Conservation (phyloP, 2,888 invertebrate genomes). For the Neria commutata region DNA sequence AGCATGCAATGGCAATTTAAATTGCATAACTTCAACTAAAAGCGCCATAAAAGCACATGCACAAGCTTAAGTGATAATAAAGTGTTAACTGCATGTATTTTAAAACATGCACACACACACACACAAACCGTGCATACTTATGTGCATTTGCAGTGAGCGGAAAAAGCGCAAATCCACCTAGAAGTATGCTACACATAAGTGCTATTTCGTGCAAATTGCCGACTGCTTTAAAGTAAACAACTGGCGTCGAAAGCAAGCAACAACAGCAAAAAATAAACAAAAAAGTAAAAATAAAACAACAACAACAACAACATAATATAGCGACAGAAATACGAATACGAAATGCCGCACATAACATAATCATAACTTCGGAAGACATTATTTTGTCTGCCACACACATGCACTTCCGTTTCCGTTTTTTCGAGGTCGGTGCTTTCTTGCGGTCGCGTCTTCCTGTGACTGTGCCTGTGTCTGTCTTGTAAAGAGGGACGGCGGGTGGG, state of each 20-base stretch:
- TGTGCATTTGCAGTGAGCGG: slow-evolving; percentile 10
- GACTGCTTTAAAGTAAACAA: slow-evolving; percentile 3
- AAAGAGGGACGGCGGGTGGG: not conserved
- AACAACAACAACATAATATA: slow-evolving; percentile 23
- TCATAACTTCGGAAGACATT: slow-evolving; percentile 46
- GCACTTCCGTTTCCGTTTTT: slow-evolving; percentile 44
- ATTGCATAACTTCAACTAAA: slow-evolving; percentile 8
- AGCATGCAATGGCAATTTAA: slow-evolving; percentile 13
- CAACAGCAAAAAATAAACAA: slow-evolving; percentile 13
- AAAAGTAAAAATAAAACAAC: slow-evolving; percentile 29
- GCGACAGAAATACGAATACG: slow-evolving; percentile 5
- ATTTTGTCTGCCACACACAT: slow-evolving; percentile 27
- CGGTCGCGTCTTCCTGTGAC: slow-evolving; percentile 25
- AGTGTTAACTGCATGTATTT: slow-evolving; percentile 15
- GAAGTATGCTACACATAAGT: slow-evolving; percentile 2
- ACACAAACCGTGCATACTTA: not conserved
- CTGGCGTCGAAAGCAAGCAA: slow-evolving; percentile 11
- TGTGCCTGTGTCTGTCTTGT: no score
- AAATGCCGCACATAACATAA: slow-evolving; percentile 37
- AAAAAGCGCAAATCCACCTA: not conserved
- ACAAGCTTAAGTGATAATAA: slow-evolving; percentile 22
- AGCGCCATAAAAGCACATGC: slow-evolving; percentile 2
- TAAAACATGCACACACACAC: not conserved
- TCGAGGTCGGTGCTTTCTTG: slow-evolving; percentile 29
- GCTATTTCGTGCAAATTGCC: not conserved